Percentiles rank a stretch among this genome's conserved stretches.
Evolutionary conservation across 2,797 vertebrate species (phyloP).

Genomic region (Spinibarbus caldwelli): DNA sequence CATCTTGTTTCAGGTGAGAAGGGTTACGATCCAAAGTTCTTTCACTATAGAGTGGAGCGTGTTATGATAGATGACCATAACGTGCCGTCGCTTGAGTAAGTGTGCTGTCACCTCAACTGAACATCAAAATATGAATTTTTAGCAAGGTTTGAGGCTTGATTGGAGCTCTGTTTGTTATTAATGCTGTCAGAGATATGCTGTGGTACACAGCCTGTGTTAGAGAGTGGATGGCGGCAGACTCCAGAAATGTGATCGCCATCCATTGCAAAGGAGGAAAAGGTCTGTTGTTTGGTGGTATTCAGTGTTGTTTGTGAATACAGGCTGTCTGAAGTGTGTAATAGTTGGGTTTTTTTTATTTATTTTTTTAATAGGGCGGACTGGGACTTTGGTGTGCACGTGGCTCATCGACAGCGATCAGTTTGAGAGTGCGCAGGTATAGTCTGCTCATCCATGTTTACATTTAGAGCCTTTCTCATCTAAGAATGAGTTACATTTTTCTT

Average conservation of each 20-base stretch:
- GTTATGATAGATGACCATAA: constrained; percentile 96
- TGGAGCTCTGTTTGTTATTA: background rate
- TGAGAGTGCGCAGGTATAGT: constrained; percentile 88
- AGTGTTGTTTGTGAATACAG: background rate
- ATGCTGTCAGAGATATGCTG: constrained; percentile 86
- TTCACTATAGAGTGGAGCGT: constrained; percentile 90
- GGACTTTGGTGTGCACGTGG: constrained; percentile 92
- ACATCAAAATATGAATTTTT: background rate
- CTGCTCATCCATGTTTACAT: background rate
- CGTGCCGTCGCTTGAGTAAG: constrained; percentile 90
- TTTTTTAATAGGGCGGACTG: constrained; percentile 87
- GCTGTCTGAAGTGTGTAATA: constrained; percentile 1
- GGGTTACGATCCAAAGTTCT: constrained; percentile 88
- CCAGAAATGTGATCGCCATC: constrained; percentile 86
- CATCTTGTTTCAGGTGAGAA: constrained; percentile 84
- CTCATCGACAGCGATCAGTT: constrained; percentile 90
- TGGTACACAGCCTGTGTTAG: constrained; percentile 84
- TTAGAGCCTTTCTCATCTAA: background rate
- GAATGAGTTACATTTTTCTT: background rate
- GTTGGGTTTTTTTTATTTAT: constrained; percentile 15
- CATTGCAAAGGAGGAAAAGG: constrained; percentile 99
- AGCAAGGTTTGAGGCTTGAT: background rate
- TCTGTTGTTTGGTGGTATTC: constrained; percentile 17
- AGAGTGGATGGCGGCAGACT: constrained; percentile 88
- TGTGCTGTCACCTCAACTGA: constrained; percentile 37